Conservation (phyloP, 1,140 invertebrate genomes). For the Drosophila pandora region DNA sequence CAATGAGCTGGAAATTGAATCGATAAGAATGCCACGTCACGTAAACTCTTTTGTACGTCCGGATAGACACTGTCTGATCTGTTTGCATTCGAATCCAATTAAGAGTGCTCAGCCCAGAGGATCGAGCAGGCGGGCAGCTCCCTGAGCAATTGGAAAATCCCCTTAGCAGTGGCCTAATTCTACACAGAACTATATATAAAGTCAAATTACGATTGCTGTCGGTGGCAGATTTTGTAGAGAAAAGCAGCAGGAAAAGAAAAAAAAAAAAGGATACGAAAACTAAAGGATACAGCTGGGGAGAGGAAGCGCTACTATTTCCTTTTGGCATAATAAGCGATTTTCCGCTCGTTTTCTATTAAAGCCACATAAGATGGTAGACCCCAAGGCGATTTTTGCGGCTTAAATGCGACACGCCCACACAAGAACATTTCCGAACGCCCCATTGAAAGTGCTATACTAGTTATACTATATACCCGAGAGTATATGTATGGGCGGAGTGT, state of each 20-base stretch:
- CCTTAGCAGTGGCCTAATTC: slow-evolving; percentile 28
- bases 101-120: slow-evolving; percentile 15
- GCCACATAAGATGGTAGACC: slow-evolving; percentile 68
- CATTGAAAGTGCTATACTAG: slow-evolving; percentile 38
- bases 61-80: not conserved
- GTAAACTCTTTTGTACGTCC: slow-evolving; percentile 15
- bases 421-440: slow-evolving; percentile 20
- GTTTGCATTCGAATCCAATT: slow-evolving; percentile 43
- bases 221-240: slow-evolving; percentile 27
- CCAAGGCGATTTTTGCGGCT: slow-evolving; percentile 71
- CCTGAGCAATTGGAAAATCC: slow-evolving; percentile 18
- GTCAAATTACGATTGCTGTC: slow-evolving; percentile 46
- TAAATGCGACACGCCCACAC: slow-evolving; percentile 73
- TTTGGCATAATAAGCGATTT: slow-evolving; percentile 73
- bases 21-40: slow-evolving; percentile 51
- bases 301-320: slow-evolving; percentile 46
- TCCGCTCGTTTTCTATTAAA: slow-evolving; percentile 79
- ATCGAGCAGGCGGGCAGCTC: not conserved
- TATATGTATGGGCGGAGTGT: slow-evolving; percentile 12
- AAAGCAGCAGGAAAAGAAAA: slow-evolving; percentile 1
- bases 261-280: not conserved
- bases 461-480: slow-evolving; percentile 13
- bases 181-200: slow-evolving; percentile 12
- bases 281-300: slow-evolving; percentile 18
- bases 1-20: slow-evolving; percentile 41